Percentiles rank a stretch among this genome's conserved stretches.
phyloP scores from a whole-genome alignment of 1,140 invertebrate genomes.

The Temnothorax curvispinosus region DNA sequence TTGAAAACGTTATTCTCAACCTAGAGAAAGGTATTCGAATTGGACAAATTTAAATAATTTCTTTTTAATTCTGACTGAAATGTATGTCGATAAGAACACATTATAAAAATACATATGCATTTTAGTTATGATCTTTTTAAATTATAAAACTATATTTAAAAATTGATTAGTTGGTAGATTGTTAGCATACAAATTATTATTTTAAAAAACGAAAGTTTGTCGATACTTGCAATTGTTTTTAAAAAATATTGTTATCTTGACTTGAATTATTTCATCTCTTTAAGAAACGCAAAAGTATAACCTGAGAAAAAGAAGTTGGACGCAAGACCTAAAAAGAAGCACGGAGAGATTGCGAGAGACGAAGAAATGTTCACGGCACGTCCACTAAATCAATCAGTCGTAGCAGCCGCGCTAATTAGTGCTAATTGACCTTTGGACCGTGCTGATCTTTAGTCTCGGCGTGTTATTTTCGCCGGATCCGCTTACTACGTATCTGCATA shows the following conservation, averaged over 20 bases:
- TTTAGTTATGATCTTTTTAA: not conserved
- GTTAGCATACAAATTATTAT: not conserved
- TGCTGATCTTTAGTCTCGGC: constrained; percentile 24
- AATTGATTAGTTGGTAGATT: not conserved
- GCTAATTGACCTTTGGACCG: constrained; percentile 73
- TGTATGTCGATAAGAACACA: not conserved
- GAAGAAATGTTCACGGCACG: constrained; percentile 40
- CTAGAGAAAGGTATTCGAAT: not conserved
- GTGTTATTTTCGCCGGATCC: constrained; percentile 22
- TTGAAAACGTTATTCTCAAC: not conserved
- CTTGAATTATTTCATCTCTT: not conserved
- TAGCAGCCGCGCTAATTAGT: constrained; percentile 74
- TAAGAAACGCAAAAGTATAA: not conserved
- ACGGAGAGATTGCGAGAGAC: constrained; percentile 50
- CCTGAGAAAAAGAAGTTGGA: not conserved
- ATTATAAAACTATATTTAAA: not conserved
- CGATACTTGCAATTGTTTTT: not conserved
- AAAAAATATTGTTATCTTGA: not conserved
- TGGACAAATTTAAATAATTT: not conserved
- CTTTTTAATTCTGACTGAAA: not conserved
- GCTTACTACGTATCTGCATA: constrained; percentile 28
- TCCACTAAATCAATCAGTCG: constrained; percentile 77
- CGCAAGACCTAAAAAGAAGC: not conserved
- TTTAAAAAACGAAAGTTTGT: not conserved
- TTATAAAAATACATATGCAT: not conserved